Evolutionary conservation across 2,797 vertebrate species (phyloP).

Genomic region (Sebastes umbrosus): DNA sequence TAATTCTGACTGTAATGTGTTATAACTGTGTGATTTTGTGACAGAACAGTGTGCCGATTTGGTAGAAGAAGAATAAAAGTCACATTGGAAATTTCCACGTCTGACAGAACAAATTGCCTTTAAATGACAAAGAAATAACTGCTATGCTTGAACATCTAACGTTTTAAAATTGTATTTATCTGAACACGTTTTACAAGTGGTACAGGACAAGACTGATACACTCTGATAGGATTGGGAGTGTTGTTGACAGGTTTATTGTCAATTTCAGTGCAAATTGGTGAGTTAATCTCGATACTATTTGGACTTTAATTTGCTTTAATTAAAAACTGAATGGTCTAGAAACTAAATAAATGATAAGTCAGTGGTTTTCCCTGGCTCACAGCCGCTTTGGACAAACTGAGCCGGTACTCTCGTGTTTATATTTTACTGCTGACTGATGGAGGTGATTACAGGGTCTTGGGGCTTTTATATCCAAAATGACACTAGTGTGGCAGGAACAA

Average conservation of each 20-base stretch:
- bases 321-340: slow-evolving; percentile 9
- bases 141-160: background rate
- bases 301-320: slow-evolving; percentile 31
- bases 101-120: background rate
- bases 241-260: background rate
- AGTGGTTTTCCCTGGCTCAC: background rate
- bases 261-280: slow-evolving; percentile 10
- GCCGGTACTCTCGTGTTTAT: slow-evolving; percentile 25
- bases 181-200: background rate
- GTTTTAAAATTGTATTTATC: background rate
- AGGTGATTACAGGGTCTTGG: slow-evolving; percentile 52
- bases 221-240: background rate
- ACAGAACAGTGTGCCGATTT: slow-evolving; percentile 63
- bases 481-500: slow-evolving; percentile 49
- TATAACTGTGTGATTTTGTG: slow-evolving; percentile 67
- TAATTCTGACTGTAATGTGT: slow-evolving; percentile 59
- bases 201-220: background rate
- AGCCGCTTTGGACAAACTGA: slow-evolving; percentile 7
- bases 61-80: slow-evolving; percentile 69
- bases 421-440: slow-evolving; percentile 50
- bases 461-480: slow-evolving; percentile 32
- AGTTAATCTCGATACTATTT: background rate
- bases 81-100: slow-evolving; percentile 33
- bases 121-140: background rate
- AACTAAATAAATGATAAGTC: slow-evolving; percentile 24